Base-by-base conservation (phyloP, 2,797 vertebrate species). In the Somateria mollissima region DNA sequence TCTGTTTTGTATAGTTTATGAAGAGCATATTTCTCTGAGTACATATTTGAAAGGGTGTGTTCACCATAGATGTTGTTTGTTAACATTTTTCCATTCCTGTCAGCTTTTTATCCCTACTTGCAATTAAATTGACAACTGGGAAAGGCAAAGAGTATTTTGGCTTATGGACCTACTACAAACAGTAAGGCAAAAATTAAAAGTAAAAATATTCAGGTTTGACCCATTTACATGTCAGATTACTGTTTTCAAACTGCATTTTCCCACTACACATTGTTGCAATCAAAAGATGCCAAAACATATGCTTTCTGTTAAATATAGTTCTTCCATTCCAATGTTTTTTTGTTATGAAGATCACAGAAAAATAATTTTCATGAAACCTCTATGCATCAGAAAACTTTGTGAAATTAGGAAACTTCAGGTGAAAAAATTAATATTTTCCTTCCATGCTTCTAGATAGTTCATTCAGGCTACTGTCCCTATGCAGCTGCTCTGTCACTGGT, bases 201-300 rank as follows among this genome's bases (percentile, higher is more conserved):
- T 75, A 78, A 79, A 27, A 83, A 88, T 28, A 73, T 62, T 77
- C 34, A n/a, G 64, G 16, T 72, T 45, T 69, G 62, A 81, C 6
- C 18, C 10, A 62, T 84, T 86, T 76, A 84, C 36, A 37, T 67
- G 56, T 47, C 27, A 53, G 77, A 76, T 86, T 43, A 47, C 45
- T 80, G 7, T 79, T 94, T 96, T 88, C 75, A 67, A 85, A 90
- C 47, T 51, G 30, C 27, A 34, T 67, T 60, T 60, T 72, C 25
- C 64, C 49, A 47, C 27, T 47, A 62, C n/a, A 53, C 27, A 79
- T 90, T 84, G 7, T 84, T 95, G 53, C 71, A 94, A 81, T 34
- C 39, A 84, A 92, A 92, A 95, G 70, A 94, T 95, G 61, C 32
- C 73, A 75, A 85, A 96, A 84, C 58, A 97, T 80, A 85, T 92